These are phyloP conservation scores for Boloria euphrosyne DNA, from an alignment of 2,888 invertebrate genomes.

Conservation along the genomic window DNA sequence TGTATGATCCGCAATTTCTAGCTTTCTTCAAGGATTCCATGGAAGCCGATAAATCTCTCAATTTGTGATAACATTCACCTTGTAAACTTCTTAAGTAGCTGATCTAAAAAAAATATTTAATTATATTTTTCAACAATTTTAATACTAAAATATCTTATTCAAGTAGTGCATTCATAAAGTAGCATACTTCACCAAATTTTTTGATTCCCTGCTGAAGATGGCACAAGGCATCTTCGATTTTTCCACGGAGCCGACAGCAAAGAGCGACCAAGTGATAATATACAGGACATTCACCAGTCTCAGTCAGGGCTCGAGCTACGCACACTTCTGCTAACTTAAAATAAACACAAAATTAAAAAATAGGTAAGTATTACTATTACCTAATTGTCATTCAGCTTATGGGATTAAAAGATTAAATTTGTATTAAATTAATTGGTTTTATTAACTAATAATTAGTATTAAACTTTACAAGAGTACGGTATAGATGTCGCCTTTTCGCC, in stretches of 20 bases:
- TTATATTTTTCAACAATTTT: neutral
- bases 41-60: constrained; percentile 49
- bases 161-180: neutral
- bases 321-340: constrained; percentile 64
- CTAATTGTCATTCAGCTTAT: too few species aligned
- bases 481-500: too few species aligned
- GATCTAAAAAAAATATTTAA: constrained; percentile 47
- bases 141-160: neutral
- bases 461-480: too few species aligned
- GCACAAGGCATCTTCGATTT: constrained; percentile 60
- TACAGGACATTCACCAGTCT: constrained; percentile 55
- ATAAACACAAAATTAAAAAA: neutral
- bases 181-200: constrained; percentile 64
- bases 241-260: constrained; percentile 61
- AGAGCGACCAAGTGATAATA: constrained; percentile 65
- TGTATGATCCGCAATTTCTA: constrained; percentile 51
- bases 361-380: too few species aligned
- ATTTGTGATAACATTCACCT: constrained; percentile 64
- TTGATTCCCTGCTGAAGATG: constrained; percentile 54
- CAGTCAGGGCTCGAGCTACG: constrained; percentile 55
- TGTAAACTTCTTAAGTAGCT: constrained; percentile 61
- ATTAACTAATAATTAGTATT: too few species aligned
- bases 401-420: too few species aligned
- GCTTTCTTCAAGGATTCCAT: constrained; percentile 55
- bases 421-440: too few species aligned